Evolutionary conservation across 2,113 vertebrate species (phyloP), one percentile per base, ranked within the genome.

Genomic region (Morone saxatilis): DNA sequence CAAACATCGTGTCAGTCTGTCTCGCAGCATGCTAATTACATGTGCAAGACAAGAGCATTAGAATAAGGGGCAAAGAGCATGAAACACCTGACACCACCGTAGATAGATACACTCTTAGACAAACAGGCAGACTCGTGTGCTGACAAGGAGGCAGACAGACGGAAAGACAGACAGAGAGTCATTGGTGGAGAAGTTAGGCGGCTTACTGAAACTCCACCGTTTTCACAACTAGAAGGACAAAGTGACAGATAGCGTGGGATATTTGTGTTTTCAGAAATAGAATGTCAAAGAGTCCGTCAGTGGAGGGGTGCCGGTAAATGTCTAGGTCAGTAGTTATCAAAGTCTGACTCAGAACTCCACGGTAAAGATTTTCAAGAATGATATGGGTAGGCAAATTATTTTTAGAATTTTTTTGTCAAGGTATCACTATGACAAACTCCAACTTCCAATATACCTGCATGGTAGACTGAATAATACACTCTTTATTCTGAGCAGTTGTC

Each of bases 211-310:
- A 93, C 89, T 90, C 81, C 4, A 57, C 66, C 25, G 51, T 76
- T 63, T 81, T 76, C 45, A 54, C 48, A 13, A 75, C 65, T 68
- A n/a, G 78, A 81, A 85, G 85, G 83, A 91, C 90, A 83, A 77
- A 71, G 57, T 88, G 87, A 91, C 86, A 91, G 80, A 76, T 67
- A 84, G 90, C 83, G 88, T 90, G 88, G 88, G 90, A 79, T 85
- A 59, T 77, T 74, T 54, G 9, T 76, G 76, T 78, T 89, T 86
- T 81, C 75, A 57, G 73, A 86, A 85, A 76, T 62, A 54, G 77
- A 69, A 76, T 63, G 76, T 71, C 65, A 84, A 85, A 86, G 78
- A 84, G 70, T 80, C 53, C 53, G 41, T 78, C 62, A 50, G 65
- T 7, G 50, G 57, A 79, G 73, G 59, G 62, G 78, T 86, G 90